Evolutionary conservation across 2,888 invertebrate genomes (phyloP), one percentile per base, ranked within the genome.

Genomic region (Lordiphosa andalusiaca): DNA sequence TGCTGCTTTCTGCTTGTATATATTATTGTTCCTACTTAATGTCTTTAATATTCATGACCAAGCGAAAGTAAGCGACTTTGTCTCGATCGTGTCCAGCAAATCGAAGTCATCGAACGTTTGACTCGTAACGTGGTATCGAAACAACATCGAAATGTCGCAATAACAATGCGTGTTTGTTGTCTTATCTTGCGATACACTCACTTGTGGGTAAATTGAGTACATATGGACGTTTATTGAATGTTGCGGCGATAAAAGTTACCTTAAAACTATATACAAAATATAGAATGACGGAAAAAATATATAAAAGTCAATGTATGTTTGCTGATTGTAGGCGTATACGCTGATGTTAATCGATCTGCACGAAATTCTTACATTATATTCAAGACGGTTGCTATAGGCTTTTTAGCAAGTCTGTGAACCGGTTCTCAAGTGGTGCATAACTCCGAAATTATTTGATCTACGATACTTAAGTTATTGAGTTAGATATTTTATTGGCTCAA

Each of bases 31-130:
- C 74, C 80, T 82, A 85, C 86, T 82, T 82, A 82, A 85, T 85
- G 85, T 82, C 85, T 84, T 82, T 82, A 82, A 82, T 82, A 82
- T 82, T 82, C 81, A 82, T 82, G 81, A 82, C 81, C 81, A 82
- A 82, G 84, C 81, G 81, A 82, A 82, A 82, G 81, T 82, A 85
- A 82, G 86, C 86, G 86, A 85, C 84, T 82, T 82, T 71, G 81
- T 81, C 83, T 75, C 66, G 81, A 81, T 85, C 86, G 78, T 84
- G 84, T 86, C 67, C 78, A 71, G 70, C 71, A 71, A 81, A 83
- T 80, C 69, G 74, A 68, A 69, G 59, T 52, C 59, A 64, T 54
- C 61, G 53, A 66, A 69, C 64, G 57, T 63, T 51, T 53, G 48
- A 58, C 66, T 58, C 67, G 56, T 69, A 75, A 60, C 69, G 56